phyloP scores from a whole-genome alignment of 2,113 vertebrate species.

The Notothenia rossii region DNA sequence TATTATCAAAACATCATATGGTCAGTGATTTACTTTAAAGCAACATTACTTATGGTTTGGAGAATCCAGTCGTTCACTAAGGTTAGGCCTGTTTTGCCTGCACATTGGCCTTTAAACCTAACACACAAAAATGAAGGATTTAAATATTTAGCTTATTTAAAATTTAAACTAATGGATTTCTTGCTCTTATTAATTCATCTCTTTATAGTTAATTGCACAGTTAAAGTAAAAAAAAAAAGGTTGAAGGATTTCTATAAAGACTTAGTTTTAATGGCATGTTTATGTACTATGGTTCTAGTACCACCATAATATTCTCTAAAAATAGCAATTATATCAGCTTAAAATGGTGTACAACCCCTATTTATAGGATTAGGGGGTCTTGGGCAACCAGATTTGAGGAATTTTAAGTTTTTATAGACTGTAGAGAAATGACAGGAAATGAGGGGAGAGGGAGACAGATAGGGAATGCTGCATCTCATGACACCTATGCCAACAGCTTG shows the following conservation, averaged over 20 bases:
- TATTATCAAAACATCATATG: not conserved
- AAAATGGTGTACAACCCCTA: constrained; percentile 37
- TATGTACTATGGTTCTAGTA: constrained; percentile 1
- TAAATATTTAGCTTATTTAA: too few species aligned
- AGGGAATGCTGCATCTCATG: not conserved
- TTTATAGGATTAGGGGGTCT: constrained; percentile 36
- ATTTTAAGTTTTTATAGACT: constrained; percentile 18
- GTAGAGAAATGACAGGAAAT: constrained; percentile 10
- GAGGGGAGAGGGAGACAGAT: not conserved
- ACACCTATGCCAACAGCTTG: not conserved
- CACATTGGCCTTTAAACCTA: too few species aligned
- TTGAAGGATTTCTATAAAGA: not conserved
- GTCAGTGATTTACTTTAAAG: not conserved
- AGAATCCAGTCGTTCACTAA: not conserved
- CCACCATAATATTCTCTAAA: constrained; percentile 31
- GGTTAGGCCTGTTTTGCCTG: too few species aligned
- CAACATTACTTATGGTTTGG: not conserved
- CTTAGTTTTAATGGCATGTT: not conserved
- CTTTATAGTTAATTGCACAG: not conserved
- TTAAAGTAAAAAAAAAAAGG: not conserved
- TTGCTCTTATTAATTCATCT: too few species aligned
- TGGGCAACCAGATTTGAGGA: constrained; percentile 21
- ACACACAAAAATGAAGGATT: too few species aligned
- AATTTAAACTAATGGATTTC: too few species aligned
- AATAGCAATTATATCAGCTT: constrained; percentile 35